phyloP scores from a whole-genome alignment of 1,140 invertebrate genomes.

The Akabosia matsudoensis region DNA sequence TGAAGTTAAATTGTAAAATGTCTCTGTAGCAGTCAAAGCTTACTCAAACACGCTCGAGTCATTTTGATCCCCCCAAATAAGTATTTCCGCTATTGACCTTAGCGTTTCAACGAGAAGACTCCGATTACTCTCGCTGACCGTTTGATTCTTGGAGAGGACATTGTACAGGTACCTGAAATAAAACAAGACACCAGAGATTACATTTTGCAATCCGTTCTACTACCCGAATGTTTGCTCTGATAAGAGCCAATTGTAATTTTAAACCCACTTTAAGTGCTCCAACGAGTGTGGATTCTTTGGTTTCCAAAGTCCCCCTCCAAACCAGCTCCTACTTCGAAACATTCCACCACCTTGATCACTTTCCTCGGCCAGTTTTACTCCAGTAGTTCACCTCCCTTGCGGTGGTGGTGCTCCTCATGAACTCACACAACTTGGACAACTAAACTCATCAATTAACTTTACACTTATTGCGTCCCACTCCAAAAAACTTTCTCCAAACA shows the following conservation, averaged over 20 bases:
- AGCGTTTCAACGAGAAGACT: conserved; percentile 94
- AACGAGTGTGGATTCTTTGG: conserved; percentile 94
- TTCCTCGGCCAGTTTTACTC: conserved; percentile 5
- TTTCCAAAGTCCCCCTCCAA: conserved; percentile 78
- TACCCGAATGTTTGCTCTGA: neutral
- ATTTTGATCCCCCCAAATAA: conserved; percentile 99
- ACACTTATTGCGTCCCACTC: too few relatives aligned
- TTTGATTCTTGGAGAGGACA: conserved; percentile 93
- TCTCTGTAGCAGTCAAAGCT: too few relatives aligned
- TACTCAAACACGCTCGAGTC: conserved; percentile 99
- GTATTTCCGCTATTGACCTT: conserved; percentile 94
- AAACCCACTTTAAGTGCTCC: conserved; percentile 84
- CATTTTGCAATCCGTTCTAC: neutral
- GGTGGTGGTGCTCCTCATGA: neutral
- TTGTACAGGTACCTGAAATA: conserved; percentile 80
- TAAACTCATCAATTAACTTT: too few relatives aligned
- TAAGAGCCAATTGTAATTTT: conserved; percentile 17
- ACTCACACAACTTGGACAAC: neutral
- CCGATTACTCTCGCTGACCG: conserved; percentile 90
- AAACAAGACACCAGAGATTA: conserved; percentile 36
- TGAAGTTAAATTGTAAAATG: conserved; percentile 18
- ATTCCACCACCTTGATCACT: conserved; percentile 52
- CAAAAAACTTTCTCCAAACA: too few relatives aligned
- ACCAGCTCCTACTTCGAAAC: conserved; percentile 84
- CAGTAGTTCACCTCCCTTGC: neutral